Percentiles rank a stretch among this genome's conserved stretches.
Evolutionary conservation across 2,888 invertebrate species (phyloP).

Genomic region (Frankliniella fusca): DNA sequence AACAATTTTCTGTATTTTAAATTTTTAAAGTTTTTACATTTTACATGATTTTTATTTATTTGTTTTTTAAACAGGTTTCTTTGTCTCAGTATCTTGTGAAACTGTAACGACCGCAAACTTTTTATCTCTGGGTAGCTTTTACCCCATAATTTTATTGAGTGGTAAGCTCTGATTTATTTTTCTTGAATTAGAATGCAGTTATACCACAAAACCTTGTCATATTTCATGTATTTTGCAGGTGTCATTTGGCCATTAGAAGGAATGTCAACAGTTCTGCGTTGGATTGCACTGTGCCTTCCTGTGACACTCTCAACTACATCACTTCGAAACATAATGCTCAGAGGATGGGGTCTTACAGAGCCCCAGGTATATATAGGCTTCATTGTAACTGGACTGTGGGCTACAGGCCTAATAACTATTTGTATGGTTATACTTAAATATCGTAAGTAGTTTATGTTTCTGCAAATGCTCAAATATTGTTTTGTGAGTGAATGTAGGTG

Average conservation of each 20-base stretch:
- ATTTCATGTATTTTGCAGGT: background rate
- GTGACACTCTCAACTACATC: background rate
- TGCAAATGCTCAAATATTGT: background rate
- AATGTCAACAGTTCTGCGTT: background rate
- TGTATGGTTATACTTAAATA: background rate
- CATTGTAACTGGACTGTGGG: background rate
- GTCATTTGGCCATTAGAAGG: conserved; percentile 8
- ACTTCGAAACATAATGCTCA: conserved; percentile 1
- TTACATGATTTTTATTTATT: conserved; percentile 23
- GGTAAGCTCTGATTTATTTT: conserved; percentile 55
- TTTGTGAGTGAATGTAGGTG: background rate
- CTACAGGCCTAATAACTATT: background rate
- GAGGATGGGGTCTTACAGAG: background rate
- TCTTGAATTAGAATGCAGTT: background rate
- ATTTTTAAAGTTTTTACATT: conserved; percentile 13
- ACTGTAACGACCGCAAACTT: conserved; percentile 80
- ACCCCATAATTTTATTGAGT: conserved; percentile 80
- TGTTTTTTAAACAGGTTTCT: conserved; percentile 57
- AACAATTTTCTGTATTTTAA: background rate
- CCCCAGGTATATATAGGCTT: background rate
- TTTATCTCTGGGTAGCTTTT: conserved; percentile 80
- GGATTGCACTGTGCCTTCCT: background rate
- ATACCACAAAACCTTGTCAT: background rate
- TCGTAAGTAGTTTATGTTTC: background rate
- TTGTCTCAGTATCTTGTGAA: conserved; percentile 73